phyloP scores from a whole-genome alignment of 1,140 invertebrate genomes.

The Cherax quadricarinatus region DNA sequence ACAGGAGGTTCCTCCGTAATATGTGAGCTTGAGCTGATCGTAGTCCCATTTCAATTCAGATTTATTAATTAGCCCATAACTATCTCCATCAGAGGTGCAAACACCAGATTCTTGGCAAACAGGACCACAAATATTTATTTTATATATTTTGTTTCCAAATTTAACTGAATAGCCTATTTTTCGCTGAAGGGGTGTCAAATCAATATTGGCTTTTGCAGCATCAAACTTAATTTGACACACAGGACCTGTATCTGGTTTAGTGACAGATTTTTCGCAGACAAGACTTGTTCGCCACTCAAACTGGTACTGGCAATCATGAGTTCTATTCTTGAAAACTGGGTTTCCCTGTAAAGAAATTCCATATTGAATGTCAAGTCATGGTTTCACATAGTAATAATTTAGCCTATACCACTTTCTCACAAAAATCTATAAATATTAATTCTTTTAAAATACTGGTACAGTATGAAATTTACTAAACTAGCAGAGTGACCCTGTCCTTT shows the following conservation, averaged over 20 bases:
- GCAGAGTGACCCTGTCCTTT: too few relatives aligned
- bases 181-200: constrained; percentile 55
- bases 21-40: constrained; percentile 48
- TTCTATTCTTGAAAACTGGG: constrained; percentile 57
- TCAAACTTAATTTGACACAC: constrained; percentile 65
- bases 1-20: constrained; percentile 57
- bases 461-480: too few relatives aligned
- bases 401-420: too few relatives aligned
- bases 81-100: constrained; percentile 51
- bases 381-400: neutral
- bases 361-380: neutral
- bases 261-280: constrained; percentile 39
- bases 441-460: neutral
- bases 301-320: constrained; percentile 71
- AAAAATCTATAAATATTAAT: too few relatives aligned
- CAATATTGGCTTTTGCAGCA: constrained; percentile 62
- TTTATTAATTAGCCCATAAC: constrained; percentile 55
- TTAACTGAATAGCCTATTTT: constrained; percentile 53
- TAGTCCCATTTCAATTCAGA: constrained; percentile 61
- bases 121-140: constrained; percentile 66
- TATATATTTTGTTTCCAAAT: constrained; percentile 42
- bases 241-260: constrained; percentile 12
- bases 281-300: constrained; percentile 70
- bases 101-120: constrained; percentile 60
- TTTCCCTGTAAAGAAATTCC: constrained; percentile 50